These are phyloP conservation scores for Umimayanthus chanpuru DNA, from an alignment of 92 coral and sea anemone genomes.

Conservation along the genomic window DNA sequence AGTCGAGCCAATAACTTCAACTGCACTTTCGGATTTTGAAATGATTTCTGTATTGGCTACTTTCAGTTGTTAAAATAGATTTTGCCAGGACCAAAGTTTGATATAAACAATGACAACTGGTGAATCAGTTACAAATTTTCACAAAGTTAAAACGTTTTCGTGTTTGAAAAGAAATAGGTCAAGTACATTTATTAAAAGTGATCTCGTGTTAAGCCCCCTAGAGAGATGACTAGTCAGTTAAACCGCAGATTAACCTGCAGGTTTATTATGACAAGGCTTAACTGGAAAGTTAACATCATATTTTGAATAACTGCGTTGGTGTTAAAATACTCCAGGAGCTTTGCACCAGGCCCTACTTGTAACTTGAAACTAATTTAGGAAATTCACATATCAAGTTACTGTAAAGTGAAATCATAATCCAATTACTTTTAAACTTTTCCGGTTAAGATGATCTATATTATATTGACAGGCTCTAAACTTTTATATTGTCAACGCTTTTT, in stretches of 20 bases:
- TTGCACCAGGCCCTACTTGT: too few relatives aligned
- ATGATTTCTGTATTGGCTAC: background rate
- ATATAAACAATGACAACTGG: background rate
- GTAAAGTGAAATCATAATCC: too few relatives aligned
- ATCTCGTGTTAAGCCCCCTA: background rate
- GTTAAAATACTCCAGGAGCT: background rate
- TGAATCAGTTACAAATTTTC: background rate
- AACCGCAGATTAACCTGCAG: background rate
- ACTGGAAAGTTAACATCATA: background rate
- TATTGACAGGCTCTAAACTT: too few relatives aligned
- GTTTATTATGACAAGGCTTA: background rate
- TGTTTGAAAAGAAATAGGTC: background rate
- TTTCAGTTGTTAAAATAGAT: background rate
- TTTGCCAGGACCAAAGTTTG: background rate
- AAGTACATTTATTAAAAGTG: background rate
- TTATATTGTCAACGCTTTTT: too few relatives aligned
- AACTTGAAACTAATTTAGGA: too few relatives aligned
- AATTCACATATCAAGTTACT: too few relatives aligned
- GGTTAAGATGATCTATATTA: too few relatives aligned
- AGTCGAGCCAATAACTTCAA: too few relatives aligned
- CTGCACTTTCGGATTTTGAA: background rate
- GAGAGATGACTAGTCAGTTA: background rate
- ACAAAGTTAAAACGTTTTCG: background rate
- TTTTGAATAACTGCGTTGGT: background rate
- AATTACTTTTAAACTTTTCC: too few relatives aligned